Evolutionary conservation across 2,888 invertebrate genomes (phyloP), one percentile per base, ranked within the genome.

Genomic region (Cerastoderma edule): DNA sequence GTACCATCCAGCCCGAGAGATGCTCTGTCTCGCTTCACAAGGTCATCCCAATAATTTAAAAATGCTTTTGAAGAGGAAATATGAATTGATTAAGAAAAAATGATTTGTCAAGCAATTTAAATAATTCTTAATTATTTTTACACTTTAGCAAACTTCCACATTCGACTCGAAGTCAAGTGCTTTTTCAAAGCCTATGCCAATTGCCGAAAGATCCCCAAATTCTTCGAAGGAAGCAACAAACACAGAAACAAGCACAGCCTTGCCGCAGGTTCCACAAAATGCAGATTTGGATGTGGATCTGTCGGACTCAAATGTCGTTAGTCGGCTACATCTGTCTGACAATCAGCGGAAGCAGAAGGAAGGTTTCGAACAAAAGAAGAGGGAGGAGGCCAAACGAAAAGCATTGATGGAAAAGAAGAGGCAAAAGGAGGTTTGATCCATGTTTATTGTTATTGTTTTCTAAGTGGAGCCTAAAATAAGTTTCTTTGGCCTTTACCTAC

Each of bases 331-430:
- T 65, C 67, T 90, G 80, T 88, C 74, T 71, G 88, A 89, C 10
- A 83, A 88, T 28, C 91, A 91, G 80, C 83, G 88, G 32, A 85
- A 85, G 65, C 80, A 86, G 32, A 89, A 88, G 46, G 80, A 84
- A n/a, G 72, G 80, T 30, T 90, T 89, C 85, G 85, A 89, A 63
- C 85, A 87, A 66, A 90, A 89, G 68, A 87, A 85, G 66, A 75
- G 87, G 48, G 86, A 86, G 6, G 89, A 88, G 56, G 87, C 88
- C 0, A 88, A 83, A 60, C 85, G 84, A 48, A 68, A 82, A 44
- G 87, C 85, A 6, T 32, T 80, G 35, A 78, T 85, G 54, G 88
- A 89, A 50, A 89, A 88, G 75, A 75, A 80, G 19, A 84, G 83
- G 64, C 78, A 87, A 30, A 88, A 85, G 80, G 78, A 86, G 82